Evolutionary conservation across 2,113 vertebrate species (phyloP).

Genomic region (Bombycilla garrulus): DNA sequence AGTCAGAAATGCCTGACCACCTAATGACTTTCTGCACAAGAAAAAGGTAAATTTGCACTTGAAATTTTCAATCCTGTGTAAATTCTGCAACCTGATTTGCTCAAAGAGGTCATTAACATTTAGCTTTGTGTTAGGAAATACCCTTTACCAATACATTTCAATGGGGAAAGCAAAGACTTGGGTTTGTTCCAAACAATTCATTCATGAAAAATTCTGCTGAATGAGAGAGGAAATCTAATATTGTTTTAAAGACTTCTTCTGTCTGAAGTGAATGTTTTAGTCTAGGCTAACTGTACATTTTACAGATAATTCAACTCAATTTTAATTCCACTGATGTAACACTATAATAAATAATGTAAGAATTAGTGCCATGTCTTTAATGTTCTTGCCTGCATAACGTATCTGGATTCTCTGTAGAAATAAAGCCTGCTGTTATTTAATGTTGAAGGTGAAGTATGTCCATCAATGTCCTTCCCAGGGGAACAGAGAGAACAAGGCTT

Average conservation of each 20-base stretch:
- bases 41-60: conserved; percentile 13
- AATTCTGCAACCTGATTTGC: background rate
- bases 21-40: background rate
- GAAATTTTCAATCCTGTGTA: background rate
- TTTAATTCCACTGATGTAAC: background rate
- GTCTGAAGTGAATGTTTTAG: background rate
- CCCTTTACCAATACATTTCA: background rate
- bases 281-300: background rate
- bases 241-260: background rate
- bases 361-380: background rate
- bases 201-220: conserved; percentile 31
- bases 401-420: background rate
- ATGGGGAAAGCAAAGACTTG: background rate
- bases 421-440: background rate
- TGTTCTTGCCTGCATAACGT: background rate
- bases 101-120: background rate
- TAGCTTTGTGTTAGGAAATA: conserved; percentile 11
- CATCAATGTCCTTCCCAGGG: background rate
- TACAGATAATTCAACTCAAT: background rate
- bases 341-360: background rate
- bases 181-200: background rate
- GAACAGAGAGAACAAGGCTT: background rate
- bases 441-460: background rate
- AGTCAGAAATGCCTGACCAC: background rate
- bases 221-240: background rate